Evolutionary conservation across 2,888 invertebrate genomes (phyloP).

Genomic region (Tipula confusa): DNA sequence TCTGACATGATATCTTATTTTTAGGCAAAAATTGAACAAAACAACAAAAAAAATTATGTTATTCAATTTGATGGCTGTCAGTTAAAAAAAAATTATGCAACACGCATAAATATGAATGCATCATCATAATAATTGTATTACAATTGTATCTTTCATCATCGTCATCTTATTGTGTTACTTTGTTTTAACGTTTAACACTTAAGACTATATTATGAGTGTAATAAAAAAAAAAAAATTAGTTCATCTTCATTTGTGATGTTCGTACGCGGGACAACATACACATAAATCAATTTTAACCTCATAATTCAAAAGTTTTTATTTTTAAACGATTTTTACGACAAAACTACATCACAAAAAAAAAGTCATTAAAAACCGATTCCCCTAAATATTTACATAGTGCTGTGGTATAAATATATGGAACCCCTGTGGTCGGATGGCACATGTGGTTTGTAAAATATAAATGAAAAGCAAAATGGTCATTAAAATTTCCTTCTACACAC

Average conservation of each 20-base stretch:
- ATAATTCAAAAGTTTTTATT: not conserved
- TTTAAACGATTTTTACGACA: slow-evolving; percentile 6
- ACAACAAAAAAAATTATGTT: not conserved
- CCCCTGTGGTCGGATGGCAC: no score
- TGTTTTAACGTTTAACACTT: not conserved
- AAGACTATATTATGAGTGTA: not conserved
- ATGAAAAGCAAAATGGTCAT: no score
- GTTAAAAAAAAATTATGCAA: not conserved
- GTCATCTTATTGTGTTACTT: no score
- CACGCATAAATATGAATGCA: not conserved
- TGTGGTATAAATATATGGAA: not conserved
- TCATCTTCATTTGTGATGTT: not conserved
- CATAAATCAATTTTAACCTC: slow-evolving; percentile 6
- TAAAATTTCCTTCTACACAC: no score
- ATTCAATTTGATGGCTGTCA: not conserved
- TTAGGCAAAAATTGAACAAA: not conserved
- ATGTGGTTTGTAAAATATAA: no score
- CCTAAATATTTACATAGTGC: not conserved
- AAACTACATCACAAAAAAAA: not conserved
- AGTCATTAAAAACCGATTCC: not conserved
- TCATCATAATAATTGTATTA: not conserved
- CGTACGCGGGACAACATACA: not conserved
- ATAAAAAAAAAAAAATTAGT: no score
- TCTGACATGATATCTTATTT: not conserved
- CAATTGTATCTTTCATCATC: not conserved